Evolutionary conservation across 2,797 vertebrate species (phyloP).

Genomic region (Cossypha polioptera): DNA sequence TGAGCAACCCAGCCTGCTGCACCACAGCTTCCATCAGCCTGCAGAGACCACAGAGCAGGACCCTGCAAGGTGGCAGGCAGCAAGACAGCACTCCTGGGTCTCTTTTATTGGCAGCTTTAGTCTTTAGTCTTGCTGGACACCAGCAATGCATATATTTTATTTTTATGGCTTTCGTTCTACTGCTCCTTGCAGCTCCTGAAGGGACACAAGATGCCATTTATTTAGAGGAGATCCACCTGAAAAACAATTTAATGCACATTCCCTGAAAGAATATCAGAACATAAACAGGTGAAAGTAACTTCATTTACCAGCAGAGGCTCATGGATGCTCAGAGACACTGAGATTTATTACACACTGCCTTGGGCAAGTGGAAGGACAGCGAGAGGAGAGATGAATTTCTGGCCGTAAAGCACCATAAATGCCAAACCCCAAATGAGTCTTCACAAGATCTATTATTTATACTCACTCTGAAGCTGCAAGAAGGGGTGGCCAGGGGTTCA

Average conservation of each 20-base stretch:
- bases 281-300: background rate
- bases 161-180: background rate
- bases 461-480: fast-evolving
- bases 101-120: background rate
- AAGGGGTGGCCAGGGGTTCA: background rate
- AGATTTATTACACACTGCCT: background rate
- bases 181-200: background rate
- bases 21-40: background rate
- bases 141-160: background rate
- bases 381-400: background rate
- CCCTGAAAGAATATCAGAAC: background rate
- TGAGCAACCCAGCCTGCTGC: background rate
- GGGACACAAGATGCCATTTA: background rate
- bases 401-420: background rate
- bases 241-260: background rate
- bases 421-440: background rate
- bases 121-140: background rate
- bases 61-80: background rate
- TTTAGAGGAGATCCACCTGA: background rate
- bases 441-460: background rate
- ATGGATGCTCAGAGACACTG: background rate
- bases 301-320: background rate
- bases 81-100: background rate
- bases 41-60: background rate
- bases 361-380: background rate